phyloP scores from a whole-genome alignment of 2,888 invertebrate genomes.

The Drosophila emarginata region DNA sequence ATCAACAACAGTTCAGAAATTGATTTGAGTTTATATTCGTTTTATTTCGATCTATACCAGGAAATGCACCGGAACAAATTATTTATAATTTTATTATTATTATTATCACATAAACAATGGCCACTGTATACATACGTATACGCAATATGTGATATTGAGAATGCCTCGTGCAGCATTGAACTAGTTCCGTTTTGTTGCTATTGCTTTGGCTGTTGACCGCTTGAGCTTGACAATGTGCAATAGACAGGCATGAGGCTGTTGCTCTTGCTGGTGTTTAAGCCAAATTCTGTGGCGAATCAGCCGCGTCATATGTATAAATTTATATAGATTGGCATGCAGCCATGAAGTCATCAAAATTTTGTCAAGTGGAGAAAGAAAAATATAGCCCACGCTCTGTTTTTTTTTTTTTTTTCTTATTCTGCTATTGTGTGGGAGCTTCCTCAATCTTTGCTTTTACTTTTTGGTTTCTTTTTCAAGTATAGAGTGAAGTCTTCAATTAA shows the following conservation, averaged over 20 bases:
- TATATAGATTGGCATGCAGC: neutral
- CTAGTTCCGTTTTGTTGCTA: slow-evolving; percentile 57
- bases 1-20: too few relatives aligned
- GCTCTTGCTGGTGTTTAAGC: slow-evolving; percentile 26
- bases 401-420: neutral
- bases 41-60: too few relatives aligned
- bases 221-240: slow-evolving; percentile 12
- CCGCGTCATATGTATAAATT: slow-evolving; percentile 5
- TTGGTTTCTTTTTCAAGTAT: slow-evolving; percentile 32
- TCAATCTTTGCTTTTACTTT: slow-evolving; percentile 1
- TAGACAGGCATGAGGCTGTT: slow-evolving; percentile 5
- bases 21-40: too few relatives aligned
- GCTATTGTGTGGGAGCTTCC: neutral
- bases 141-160: slow-evolving; percentile 22
- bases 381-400: slow-evolving; percentile 23
- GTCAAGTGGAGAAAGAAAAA: slow-evolving; percentile 19
- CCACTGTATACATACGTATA: slow-evolving; percentile 30
- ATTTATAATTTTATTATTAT: too few relatives aligned
- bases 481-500: slow-evolving; percentile 15
- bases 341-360: neutral
- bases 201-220: slow-evolving; percentile 1
- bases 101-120: neutral
- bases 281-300: slow-evolving; percentile 45
- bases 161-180: slow-evolving; percentile 55
- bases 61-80: too few relatives aligned